Conservation (phyloP, 2,113 vertebrate species). For the Tricholaema leucomelas region DNA sequence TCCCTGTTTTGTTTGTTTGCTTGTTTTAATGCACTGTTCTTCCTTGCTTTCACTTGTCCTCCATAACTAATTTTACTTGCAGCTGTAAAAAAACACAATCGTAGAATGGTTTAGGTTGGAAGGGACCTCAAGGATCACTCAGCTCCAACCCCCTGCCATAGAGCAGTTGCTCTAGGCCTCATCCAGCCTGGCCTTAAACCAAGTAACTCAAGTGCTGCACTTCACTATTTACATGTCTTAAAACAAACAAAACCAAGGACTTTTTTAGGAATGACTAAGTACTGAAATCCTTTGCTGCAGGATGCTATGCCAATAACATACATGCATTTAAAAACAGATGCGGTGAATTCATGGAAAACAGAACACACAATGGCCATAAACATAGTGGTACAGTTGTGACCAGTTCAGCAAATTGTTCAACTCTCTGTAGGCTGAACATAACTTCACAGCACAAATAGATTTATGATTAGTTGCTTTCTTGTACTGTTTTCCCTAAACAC, state of each 20-base stretch:
- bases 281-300: background rate
- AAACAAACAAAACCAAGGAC: background rate
- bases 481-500: background rate
- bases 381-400: background rate
- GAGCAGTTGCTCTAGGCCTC: too few species aligned
- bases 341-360: background rate
- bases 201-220: background rate
- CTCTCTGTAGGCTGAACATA: background rate
- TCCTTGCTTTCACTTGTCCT: background rate
- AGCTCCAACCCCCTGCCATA: too few species aligned
- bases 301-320: background rate
- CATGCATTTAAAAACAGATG: background rate
- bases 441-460: background rate
- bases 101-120: too few species aligned
- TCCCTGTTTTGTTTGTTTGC: too few species aligned
- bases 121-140: too few species aligned
- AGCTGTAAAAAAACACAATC: background rate
- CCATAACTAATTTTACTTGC: background rate
- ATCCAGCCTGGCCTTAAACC: too few species aligned
- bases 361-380: background rate
- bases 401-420: background rate
- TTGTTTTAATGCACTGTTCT: background rate
- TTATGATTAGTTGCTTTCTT: background rate
- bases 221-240: background rate
- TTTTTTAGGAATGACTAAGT: background rate